Base-by-base conservation (phyloP, 1,140 invertebrate species). In the Brachionus koreanus region DNA sequence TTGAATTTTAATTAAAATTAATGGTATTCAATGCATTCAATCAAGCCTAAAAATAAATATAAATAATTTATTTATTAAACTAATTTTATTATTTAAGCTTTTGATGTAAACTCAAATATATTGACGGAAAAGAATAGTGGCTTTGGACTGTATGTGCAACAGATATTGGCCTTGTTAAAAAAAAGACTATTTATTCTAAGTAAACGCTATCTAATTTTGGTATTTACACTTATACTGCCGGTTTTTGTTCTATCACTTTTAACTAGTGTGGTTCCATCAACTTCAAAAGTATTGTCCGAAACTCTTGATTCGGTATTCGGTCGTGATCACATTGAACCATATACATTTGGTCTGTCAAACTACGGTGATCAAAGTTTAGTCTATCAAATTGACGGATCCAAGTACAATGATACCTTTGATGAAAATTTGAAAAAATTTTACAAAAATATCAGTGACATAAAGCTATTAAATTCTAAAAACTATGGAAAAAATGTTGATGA, bases 351-450 rank as follows among this genome's bases (percentile, higher is more conserved):
- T 9, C n/a, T 63, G 29, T 29, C 35, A 13, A 79, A 61, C 35
- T 79, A 79, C 25, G 52, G 76, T 3, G 12, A 57, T n/a, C 76
- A 61, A 65, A 19, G 35, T 79, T 3, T 61, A 79, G 12, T 35
- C 9, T 57, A 52, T 25, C 3, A 57, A 61, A 65, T 65, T 4
- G n/a, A 19, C 9, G 49, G 76, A 10, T n/a, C 6, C 0, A 35
- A 79, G 2, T 23, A n/a, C 9, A 61, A 19, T 23, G n/a, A 9
- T 16, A 12, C 13, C n/a, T n/a, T n/a, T 19, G 5, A 35, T 2
- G 13, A 29, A 35, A 29, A 79, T 13, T 39, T 79, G 57, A 61
- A 65, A 42, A 12, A 63, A 3, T 79, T 79, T n/a, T 79, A 23
- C 6, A 12, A 12, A 25, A 12, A 61, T 29, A 79, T 61, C 19